Evolutionary conservation across 2,113 vertebrate genomes (phyloP), one percentile per base, ranked within the genome.

Genomic region (Bos taurus): DNA sequence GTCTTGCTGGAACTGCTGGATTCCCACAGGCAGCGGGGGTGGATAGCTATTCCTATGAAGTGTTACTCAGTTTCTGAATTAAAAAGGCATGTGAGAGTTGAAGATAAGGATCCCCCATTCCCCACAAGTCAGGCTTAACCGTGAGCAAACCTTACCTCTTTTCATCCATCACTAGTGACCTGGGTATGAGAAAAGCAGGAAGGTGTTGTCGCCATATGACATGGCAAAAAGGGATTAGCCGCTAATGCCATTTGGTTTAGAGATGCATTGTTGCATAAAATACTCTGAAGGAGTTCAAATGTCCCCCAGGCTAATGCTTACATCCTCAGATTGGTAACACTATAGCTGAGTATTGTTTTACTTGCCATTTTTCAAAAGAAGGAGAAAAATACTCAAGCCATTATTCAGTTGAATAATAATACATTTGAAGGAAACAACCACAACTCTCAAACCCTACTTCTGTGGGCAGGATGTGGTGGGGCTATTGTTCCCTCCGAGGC

Each of bases 321-420:
- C 97, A 97, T 90, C 98, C 83, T 97, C 87, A 59, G 90, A 67
- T 81, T 84, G 96, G 98, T 98, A 99, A 99, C 93, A 85, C 57
- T 96, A 98, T 98, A 98, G 96, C 96, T 94, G 59, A 88, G 82
- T 88, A 98, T 99, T 98, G 97, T 98, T 99, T 98, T 97, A 85
- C 91, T 97, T 96, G 78, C 82, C 84, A 93, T 94, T 98, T 98
- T 93, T 98, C 81, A 88, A 91, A 99, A 98, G 97, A 82, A 21
- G 84, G 94, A 96, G 50, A 96, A 97, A 96, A 85, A 94, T 88
- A 83, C 78, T 56, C 60, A 36, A 62, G 89, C 54, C 77, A 93
- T 96, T 96, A 84, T 88, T 95, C 71, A 85, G n/a, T n/a, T 25
- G 52, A 12, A 23, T 83, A 90, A 77, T 93, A 91, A 89, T 67